These are phyloP conservation scores for Epizoanthus illoricatus DNA, from an alignment of 92 coral and sea anemone species.

Conservation along the genomic window DNA sequence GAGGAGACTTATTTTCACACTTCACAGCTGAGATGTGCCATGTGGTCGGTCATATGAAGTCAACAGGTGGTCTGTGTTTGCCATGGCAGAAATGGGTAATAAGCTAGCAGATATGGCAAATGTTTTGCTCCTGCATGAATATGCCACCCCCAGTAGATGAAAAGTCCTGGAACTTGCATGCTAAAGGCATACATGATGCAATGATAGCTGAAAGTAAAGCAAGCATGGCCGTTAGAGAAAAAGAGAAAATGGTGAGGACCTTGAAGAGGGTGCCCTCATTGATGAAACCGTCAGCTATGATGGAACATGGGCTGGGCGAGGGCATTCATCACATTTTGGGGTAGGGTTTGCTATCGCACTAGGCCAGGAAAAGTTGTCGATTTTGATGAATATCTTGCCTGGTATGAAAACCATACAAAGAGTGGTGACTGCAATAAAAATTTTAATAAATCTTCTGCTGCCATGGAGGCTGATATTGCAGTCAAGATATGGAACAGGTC, in stretches of 20 bases:
- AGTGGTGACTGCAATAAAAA: background rate
- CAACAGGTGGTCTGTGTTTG: constrained; percentile 14
- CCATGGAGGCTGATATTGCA: constrained; percentile 20
- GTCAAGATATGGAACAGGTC: constrained; percentile 7
- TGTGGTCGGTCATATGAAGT: constrained; percentile 20
- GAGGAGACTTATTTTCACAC: no score
- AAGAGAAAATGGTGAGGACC: background rate
- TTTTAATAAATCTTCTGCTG: constrained; percentile 9
- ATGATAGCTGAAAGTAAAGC: constrained; percentile 5
- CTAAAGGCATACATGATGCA: constrained; percentile 7
- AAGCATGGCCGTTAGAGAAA: constrained; percentile 16
- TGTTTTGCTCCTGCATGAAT: constrained; percentile 9
- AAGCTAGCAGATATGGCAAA: constrained; percentile 13
- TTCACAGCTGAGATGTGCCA: constrained; percentile 6
- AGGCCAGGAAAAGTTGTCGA: constrained; percentile 20
- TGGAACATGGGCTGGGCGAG: no score
- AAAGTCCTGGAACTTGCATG: constrained; percentile 1
- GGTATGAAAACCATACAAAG: no score
- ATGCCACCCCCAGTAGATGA: constrained; percentile 16
- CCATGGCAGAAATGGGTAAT: constrained; percentile 19
- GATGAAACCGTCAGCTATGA: constrained; percentile 1
- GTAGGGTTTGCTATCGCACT: background rate
- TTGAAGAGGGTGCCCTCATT: constrained; percentile 5
- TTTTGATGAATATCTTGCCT: constrained; percentile 12
- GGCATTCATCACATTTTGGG: no score